Evolutionary conservation across 2,797 vertebrate species (phyloP).

Genomic region (Acanthopagrus latus): DNA sequence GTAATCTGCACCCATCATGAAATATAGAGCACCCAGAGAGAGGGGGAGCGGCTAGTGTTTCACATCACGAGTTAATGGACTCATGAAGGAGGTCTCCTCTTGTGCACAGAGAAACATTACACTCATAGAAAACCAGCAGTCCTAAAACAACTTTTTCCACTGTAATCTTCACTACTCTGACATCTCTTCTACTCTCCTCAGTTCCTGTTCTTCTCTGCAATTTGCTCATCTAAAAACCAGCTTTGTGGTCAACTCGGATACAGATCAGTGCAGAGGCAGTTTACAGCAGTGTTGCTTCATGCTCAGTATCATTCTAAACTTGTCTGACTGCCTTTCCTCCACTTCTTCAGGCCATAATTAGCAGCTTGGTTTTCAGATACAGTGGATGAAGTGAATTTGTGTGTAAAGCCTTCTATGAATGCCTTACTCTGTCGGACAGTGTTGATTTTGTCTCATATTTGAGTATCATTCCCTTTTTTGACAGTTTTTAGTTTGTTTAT

Average conservation of each 20-base stretch:
- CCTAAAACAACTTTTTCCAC: not conserved
- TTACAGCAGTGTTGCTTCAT: not conserved
- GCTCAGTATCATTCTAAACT: not conserved
- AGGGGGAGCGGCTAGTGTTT: slow-evolving; percentile 55
- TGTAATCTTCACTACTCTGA: not conserved
- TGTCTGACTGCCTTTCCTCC: no score
- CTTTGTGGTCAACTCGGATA: not conserved
- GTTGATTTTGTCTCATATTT: not conserved
- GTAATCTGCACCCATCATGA: slow-evolving; percentile 73
- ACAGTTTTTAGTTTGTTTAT: no score
- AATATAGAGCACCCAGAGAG: slow-evolving; percentile 67
- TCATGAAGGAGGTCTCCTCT: slow-evolving; percentile 47
- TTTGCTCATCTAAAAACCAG: not conserved
- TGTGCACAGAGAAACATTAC: slow-evolving; percentile 19
- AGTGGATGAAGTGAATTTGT: not conserved
- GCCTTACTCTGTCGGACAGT: not conserved
- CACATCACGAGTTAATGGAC: slow-evolving; percentile 63
- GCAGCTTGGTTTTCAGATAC: not conserved
- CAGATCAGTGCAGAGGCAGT: not conserved
- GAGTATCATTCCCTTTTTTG: no score
- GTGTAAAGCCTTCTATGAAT: not conserved
- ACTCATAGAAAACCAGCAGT: not conserved
- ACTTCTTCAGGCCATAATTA: not conserved
- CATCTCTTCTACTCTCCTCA: not conserved
- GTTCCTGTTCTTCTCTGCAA: not conserved